Evolutionary conservation across 2,888 invertebrate genomes (phyloP).

Genomic region (Sinohyriopsis cumingii): DNA sequence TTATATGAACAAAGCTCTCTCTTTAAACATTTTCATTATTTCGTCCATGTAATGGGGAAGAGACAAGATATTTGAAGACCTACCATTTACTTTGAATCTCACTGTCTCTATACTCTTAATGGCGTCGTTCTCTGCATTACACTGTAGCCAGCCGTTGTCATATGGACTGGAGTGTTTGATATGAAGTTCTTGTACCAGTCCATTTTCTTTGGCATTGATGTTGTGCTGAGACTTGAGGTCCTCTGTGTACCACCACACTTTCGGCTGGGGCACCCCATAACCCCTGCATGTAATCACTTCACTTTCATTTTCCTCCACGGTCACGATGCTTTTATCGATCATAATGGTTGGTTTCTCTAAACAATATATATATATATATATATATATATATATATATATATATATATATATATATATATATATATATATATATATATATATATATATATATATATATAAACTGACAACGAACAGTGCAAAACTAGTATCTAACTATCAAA

Average conservation of each 20-base stretch:
- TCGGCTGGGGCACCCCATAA: constrained; percentile 30
- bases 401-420: neutral
- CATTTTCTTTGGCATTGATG: constrained; percentile 14
- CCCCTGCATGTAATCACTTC: constrained; percentile 30
- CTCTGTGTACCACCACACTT: constrained; percentile 35
- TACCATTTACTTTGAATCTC: constrained; percentile 38
- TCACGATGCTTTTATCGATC: constrained; percentile 21
- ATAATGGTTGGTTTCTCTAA: constrained; percentile 30
- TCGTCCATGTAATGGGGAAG: neutral
- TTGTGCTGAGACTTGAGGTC: constrained; percentile 27
- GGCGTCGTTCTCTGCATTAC: constrained; percentile 42
- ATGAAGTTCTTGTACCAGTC: constrained; percentile 21
- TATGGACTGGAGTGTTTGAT: constrained; percentile 29
- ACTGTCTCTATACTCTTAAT: constrained; percentile 17
- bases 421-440: no score
- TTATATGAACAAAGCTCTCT: no score
- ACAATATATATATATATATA: constrained; percentile 4
- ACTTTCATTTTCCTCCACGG: constrained; percentile 25
- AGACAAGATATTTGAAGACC: constrained; percentile 4
- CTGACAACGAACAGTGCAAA: no score
- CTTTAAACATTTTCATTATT: neutral
- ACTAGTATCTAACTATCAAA: no score
- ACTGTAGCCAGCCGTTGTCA: constrained; percentile 42
- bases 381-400: neutral
- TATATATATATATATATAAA: no score